Evolutionary conservation across 2,113 vertebrate genomes (phyloP).

Genomic region (Microcebus griseorufus): DNA sequence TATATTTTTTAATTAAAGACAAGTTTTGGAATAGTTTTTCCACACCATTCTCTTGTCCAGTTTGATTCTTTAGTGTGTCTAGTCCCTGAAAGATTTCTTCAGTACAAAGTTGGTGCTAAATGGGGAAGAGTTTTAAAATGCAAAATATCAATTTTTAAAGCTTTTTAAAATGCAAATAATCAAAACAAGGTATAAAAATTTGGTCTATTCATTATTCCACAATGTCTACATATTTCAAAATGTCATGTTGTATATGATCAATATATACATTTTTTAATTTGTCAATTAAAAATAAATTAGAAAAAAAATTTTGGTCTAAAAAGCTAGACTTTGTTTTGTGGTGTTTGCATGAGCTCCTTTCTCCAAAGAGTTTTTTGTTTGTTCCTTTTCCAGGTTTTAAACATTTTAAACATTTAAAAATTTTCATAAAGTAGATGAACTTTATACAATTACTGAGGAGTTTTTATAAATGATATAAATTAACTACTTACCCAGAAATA

Average conservation of each 20-base stretch:
- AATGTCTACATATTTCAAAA: not conserved
- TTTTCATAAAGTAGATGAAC: not conserved
- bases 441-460: not conserved
- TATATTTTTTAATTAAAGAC: slow-evolving; percentile 70
- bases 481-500: not conserved
- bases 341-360: not conserved
- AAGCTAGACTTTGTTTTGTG: slow-evolving; percentile 1
- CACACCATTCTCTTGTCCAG: not conserved
- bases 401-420: not conserved
- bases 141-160: not conserved
- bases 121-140: slow-evolving; percentile 14
- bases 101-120: slow-evolving; percentile 80
- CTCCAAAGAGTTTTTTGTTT: not conserved
- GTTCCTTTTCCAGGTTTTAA: not conserved
- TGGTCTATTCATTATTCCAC: not conserved
- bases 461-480: not conserved
- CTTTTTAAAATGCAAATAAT: not conserved
- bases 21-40: slow-evolving; percentile 67
- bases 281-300: not conserved
- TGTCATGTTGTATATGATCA: not conserved
- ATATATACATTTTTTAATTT: not conserved
- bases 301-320: not conserved
- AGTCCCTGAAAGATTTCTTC: slow-evolving; percentile 75
- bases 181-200: not conserved
- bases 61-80: slow-evolving; percentile 71